Percentiles rank a stretch among this genome's conserved stretches.
Conservation (phyloP, 2,113 vertebrate species). For the Herpailurus yagouaroundi region DNA sequence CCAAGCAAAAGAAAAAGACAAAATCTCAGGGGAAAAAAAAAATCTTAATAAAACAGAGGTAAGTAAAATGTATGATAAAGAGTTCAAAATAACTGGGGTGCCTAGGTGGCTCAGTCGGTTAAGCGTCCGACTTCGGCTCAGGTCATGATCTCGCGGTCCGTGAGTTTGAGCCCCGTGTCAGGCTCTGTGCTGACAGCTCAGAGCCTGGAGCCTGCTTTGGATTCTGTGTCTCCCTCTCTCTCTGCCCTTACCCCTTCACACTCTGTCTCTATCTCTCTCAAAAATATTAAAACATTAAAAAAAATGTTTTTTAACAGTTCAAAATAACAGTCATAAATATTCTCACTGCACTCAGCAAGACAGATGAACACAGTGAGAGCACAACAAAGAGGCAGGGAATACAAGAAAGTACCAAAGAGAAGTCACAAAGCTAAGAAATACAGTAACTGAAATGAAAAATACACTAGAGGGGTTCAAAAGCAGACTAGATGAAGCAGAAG, state of each 20-base stretch:
- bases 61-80: not conserved
- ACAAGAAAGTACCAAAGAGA: not conserved
- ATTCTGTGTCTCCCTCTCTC: no score
- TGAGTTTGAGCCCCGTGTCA: accelerated
- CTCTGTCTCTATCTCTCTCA: no score
- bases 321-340: no score
- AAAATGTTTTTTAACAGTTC: no score
- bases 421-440: not conserved
- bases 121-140: no score
- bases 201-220: no score
- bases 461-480: not conserved
- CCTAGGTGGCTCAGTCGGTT: no score
- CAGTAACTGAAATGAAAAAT: not conserved
- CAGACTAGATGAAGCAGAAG: not conserved
- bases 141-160: no score
- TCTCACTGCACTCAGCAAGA: not conserved
- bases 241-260: no score
- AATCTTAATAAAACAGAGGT: not conserved
- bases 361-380: not conserved
- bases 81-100: no score
- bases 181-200: no score
- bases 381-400: not conserved
- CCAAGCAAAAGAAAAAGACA: not conserved
- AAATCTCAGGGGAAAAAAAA: not conserved
- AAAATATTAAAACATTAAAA: no score